Evolutionary conservation across 2,797 vertebrate species (phyloP).

Genomic region (Hyperoplus lanceolatus): DNA sequence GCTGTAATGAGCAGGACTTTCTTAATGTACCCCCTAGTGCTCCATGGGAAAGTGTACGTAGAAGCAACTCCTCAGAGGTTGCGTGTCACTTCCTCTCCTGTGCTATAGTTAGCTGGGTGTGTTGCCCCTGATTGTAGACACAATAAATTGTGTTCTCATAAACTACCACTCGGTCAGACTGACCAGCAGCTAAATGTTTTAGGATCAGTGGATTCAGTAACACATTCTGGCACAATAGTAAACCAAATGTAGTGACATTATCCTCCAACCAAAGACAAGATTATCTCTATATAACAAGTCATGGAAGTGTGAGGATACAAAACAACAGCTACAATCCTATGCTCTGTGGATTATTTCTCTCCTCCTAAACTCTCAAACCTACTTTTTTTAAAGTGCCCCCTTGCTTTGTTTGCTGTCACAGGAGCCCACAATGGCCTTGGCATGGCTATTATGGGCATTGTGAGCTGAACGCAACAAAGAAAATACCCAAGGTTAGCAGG

Average conservation of each 20-base stretch:
- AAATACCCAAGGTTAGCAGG: conserved; percentile 70
- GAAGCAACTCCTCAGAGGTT: conserved; percentile 49
- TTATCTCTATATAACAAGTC: not conserved
- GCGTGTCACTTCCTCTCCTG: conserved; percentile 54
- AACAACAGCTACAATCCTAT: too few species aligned
- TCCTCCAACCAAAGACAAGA: conserved; percentile 5
- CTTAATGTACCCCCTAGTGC: conserved; percentile 49
- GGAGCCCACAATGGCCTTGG: conserved; percentile 47
- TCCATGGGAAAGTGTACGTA: conserved; percentile 24
- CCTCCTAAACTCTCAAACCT: not conserved
- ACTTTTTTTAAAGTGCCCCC: conserved; percentile 7
- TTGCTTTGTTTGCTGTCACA: conserved; percentile 26
- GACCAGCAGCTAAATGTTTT: not conserved
- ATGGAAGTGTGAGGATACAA: not conserved
- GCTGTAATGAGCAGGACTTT: conserved; percentile 6
- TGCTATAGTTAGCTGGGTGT: conserved; percentile 65
- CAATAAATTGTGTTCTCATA: conserved; percentile 59
- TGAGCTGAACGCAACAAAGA: conserved; percentile 48
- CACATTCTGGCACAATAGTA: not conserved
- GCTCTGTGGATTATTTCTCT: not conserved
- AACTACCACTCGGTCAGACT: conserved; percentile 4
- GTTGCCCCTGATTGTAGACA: conserved; percentile 70
- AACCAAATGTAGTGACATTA: not conserved
- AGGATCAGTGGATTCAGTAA: not conserved
- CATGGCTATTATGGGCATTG: conserved; percentile 46